Percentiles rank a stretch among this genome's conserved stretches.
Evolutionary conservation across 2,888 invertebrate species (phyloP).

Genomic region (Aspidiotus rigidus): DNA sequence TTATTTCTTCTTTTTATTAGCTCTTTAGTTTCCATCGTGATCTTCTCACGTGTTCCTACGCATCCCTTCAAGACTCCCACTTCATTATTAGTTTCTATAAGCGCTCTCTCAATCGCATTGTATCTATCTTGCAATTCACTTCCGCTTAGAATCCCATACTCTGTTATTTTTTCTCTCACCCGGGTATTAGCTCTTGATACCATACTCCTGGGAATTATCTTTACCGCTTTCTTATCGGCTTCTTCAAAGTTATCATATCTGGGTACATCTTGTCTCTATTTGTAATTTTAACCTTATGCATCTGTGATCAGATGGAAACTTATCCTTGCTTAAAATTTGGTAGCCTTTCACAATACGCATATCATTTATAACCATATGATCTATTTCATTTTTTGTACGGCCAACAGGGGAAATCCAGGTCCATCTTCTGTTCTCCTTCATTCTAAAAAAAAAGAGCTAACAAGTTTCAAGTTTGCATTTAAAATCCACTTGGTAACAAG

Average conservation of each 20-base stretch:
- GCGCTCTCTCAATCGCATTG: neutral
- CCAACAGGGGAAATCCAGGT: neutral
- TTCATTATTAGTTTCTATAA: neutral
- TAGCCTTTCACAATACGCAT: slow-evolving; percentile 2
- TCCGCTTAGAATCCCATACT: neutral
- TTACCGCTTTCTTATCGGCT: neutral
- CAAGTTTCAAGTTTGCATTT: neutral
- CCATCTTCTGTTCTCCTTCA: neutral
- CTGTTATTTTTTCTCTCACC: neutral
- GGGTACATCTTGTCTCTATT: neutral
- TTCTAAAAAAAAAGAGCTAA: neutral
- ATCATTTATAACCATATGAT: neutral
- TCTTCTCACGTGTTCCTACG: neutral
- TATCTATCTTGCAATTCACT: neutral
- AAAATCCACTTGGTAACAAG: neutral
- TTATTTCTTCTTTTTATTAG: neutral
- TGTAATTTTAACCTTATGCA: neutral
- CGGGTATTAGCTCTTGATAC: neutral
- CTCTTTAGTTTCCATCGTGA: neutral
- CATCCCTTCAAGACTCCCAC: neutral
- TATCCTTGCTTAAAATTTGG: neutral
- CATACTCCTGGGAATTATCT: neutral
- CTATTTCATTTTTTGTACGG: neutral
- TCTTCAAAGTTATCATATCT: neutral
- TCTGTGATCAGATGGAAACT: neutral